phyloP scores from a whole-genome alignment of 2,113 vertebrate species.

The Macroglossus sobrinus region DNA sequence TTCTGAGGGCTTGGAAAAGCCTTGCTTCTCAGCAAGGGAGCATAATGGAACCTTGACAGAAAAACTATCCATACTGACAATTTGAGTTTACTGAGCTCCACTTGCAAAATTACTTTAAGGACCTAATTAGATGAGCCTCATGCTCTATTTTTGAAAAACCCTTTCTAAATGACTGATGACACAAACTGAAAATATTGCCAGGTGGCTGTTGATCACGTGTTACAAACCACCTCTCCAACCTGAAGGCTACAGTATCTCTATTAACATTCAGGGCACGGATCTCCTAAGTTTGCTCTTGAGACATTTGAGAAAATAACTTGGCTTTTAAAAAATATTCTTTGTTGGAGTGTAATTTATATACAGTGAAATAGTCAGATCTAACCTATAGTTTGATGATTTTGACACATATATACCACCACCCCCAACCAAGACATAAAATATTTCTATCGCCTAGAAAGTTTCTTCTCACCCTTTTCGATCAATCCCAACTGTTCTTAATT shows the following conservation, averaged over 20 bases:
- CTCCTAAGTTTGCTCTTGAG: background rate
- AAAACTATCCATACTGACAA: background rate
- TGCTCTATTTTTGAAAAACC: slow-evolving; percentile 1
- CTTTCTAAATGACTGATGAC: background rate
- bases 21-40: background rate
- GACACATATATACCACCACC: background rate
- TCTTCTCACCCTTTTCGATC: background rate
- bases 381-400: background rate
- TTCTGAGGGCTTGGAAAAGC: background rate
- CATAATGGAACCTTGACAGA: background rate
- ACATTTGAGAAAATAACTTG: background rate
- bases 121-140: background rate
- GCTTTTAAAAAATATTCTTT: background rate
- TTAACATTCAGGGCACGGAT: background rate
- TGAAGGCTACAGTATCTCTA: background rate
- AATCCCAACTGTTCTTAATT: background rate
- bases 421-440: background rate
- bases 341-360: background rate
- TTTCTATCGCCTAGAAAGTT: background rate
- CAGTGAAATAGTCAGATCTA: background rate
- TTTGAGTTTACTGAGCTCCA: background rate
- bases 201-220: background rate
- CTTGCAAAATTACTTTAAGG: background rate
- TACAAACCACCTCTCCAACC: background rate
- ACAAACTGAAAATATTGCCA: background rate